Evolutionary conservation across 1,140 invertebrate species (phyloP).

Genomic region (Episyrphus balteatus): DNA sequence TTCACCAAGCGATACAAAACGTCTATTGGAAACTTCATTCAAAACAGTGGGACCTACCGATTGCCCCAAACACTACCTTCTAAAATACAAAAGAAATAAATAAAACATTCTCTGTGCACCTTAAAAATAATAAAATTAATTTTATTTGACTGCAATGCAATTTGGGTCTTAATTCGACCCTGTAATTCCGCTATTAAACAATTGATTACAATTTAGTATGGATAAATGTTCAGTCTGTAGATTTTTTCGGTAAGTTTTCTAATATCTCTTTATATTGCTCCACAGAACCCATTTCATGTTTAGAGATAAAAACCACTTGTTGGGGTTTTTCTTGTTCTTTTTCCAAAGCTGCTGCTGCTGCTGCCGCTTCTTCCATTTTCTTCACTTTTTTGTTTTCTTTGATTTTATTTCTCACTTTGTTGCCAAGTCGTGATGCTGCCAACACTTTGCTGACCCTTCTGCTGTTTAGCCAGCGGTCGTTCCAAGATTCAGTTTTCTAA

Average conservation of each 20-base stretch:
- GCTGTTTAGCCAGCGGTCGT: constrained; percentile 37
- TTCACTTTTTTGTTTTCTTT: constrained; percentile 41
- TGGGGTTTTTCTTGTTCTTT: constrained; percentile 10
- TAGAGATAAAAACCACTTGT: constrained; percentile 15
- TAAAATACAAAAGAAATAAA: too few species aligned
- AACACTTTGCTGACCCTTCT: constrained; percentile 45
- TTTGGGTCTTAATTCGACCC: too few species aligned
- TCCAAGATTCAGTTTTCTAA: constrained; percentile 20
- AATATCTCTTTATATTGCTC: constrained; percentile 32
- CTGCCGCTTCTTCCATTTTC: constrained; percentile 9
- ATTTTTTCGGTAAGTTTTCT: constrained; percentile 7
- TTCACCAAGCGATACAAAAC: too few species aligned
- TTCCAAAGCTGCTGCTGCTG: constrained; percentile 1
- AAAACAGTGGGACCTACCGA: too few species aligned
- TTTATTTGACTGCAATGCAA: too few species aligned
- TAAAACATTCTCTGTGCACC: too few species aligned
- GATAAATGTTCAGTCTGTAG: not conserved
- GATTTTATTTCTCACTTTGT: constrained; percentile 46
- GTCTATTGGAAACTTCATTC: too few species aligned
- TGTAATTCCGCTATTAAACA: too few species aligned
- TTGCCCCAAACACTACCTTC: too few species aligned
- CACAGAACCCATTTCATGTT: constrained; percentile 32
- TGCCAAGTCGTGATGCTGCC: constrained; percentile 42
- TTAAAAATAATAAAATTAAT: too few species aligned
- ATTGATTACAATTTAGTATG: not conserved